Conservation (phyloP, 2,797 vertebrate species). For the Enteromius treurensis region DNA sequence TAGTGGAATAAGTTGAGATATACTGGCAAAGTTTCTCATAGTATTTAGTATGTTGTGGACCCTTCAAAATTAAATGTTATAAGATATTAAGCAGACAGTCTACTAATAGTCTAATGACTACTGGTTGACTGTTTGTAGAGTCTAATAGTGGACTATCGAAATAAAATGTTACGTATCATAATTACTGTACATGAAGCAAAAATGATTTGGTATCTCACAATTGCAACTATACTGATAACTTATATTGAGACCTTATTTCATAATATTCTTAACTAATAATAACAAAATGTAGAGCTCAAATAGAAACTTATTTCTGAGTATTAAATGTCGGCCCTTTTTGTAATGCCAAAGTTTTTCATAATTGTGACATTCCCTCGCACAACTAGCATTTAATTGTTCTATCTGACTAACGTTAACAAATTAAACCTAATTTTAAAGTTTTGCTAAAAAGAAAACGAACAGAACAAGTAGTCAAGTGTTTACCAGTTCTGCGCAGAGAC, state of each 20-base stretch:
- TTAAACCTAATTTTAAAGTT: background rate
- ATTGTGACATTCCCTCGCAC: background rate
- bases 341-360: background rate
- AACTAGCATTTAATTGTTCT: background rate
- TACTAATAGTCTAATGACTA: too few relatives aligned
- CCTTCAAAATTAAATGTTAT: too few relatives aligned
- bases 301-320: background rate
- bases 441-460: background rate
- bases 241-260: background rate
- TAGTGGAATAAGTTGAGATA: too few relatives aligned
- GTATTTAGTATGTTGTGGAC: too few relatives aligned
- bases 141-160: too few relatives aligned
- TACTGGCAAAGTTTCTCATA: too few relatives aligned
- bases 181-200: background rate
- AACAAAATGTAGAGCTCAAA: background rate
- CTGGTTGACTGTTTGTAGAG: too few relatives aligned
- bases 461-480: background rate
- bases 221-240: background rate
- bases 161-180: too few relatives aligned
- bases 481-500: background rate
- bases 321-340: background rate
- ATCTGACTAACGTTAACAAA: background rate
- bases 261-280: background rate
- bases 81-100: too few relatives aligned
- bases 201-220: conserved; percentile 1